Evolutionary conservation across 2,888 invertebrate genomes (phyloP), one percentile per base, ranked within the genome.

Genomic region (Leptopterna dolabrata): DNA sequence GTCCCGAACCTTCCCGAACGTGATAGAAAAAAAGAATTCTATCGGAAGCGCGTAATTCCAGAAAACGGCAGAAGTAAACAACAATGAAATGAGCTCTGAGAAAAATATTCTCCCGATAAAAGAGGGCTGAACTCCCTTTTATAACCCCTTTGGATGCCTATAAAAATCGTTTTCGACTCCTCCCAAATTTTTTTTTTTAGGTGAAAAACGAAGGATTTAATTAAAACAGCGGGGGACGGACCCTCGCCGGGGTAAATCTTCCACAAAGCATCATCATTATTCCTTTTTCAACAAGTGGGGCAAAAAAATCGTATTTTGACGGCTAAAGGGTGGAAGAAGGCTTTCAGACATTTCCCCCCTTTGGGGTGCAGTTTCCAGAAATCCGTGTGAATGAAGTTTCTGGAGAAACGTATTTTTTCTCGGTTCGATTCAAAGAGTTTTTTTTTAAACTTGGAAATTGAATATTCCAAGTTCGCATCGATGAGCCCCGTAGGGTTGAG

Each of bases 61-160:
- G 63, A 63, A 63, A 63, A 63, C 63, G 63, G 13, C 63, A 63
- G 63, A 63, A 63, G 63, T 63, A 63, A 63, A 63, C 63, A 63
- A 63, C 63, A 63, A 63, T 63, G 63, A 63, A 63, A 63, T 63
- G 51, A 51, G 51, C 63, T 63, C 63, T 63, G 63, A 24, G 63
- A 63, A 63, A n/a, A 63, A 63, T 24, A 63, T 63, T 63, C 63
- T 63, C 0, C 27, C 11, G 24, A 63, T 11, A 51, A 51, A 51
- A 51, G 36, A 13, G 63, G 63, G 63, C 24, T 63, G 63, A 63
- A 63, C 63, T 63, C 63, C 63, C 63, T 19, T 19, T 63, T 63
- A 27, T 63, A 63, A 27, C 63, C 19, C 63, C 24, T n/a, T 63
- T 63, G 7, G 63, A 63, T 24, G n/a, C n/a, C n/a, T n/a, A 63